Conservation (phyloP, 1,140 invertebrate genomes). For the Lepidurus packardi region DNA sequence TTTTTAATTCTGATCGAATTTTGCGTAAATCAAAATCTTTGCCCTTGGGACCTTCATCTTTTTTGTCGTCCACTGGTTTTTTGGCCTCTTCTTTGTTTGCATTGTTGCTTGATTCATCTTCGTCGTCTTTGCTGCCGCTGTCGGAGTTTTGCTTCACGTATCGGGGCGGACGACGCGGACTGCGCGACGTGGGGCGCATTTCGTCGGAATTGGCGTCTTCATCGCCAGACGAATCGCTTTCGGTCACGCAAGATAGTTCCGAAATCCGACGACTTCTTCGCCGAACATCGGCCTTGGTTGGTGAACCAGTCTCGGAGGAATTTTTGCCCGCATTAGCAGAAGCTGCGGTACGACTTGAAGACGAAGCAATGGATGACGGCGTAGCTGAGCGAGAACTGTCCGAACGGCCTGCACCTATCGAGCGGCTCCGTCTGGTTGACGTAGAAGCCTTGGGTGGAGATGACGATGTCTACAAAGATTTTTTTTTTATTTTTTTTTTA, state of each 20-base stretch:
- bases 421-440: background rate
- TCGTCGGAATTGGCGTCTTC: conserved; percentile 32
- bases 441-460: background rate
- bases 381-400: conserved; percentile 27
- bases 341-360: conserved; percentile 23
- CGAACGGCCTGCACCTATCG: background rate
- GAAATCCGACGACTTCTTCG: conserved; percentile 27
- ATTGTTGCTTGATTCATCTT: conserved; percentile 42
- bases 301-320: background rate
- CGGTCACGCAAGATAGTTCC: conserved; percentile 26
- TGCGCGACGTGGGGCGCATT: conserved; percentile 10
- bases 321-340: conserved; percentile 12
- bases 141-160: background rate
- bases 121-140: conserved; percentile 43
- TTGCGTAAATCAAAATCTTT: conserved; percentile 66
- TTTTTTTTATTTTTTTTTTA: background rate
- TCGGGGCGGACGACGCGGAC: background rate
- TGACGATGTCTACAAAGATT: background rate
- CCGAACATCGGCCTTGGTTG: conserved; percentile 8
- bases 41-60: conserved; percentile 30
- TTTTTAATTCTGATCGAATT: conserved; percentile 74
- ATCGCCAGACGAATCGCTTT: conserved; percentile 29
- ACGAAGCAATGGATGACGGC: conserved; percentile 28
- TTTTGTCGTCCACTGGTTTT: background rate
- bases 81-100: conserved; percentile 39